Conservation (phyloP, 1,140 invertebrate genomes). For the Trichonephila inaurata region DNA sequence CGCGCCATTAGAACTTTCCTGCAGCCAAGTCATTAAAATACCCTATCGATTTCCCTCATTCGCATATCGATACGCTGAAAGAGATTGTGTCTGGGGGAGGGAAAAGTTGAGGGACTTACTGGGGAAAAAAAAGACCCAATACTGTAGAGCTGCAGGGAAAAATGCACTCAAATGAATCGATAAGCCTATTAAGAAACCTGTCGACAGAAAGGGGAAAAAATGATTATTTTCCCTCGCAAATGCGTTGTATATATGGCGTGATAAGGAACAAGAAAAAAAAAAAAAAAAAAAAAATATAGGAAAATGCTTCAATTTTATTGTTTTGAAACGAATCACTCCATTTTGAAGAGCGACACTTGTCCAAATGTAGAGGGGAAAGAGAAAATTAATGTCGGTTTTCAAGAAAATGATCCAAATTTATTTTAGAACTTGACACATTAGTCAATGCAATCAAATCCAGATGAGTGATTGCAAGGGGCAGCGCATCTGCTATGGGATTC, state of each 20-base stretch:
- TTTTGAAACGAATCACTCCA: background rate
- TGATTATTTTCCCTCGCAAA: background rate
- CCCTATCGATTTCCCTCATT: slow-evolving; percentile 5
- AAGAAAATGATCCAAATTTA: too few species aligned
- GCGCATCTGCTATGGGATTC: too few species aligned
- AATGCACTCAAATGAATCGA: background rate
- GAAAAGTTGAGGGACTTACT: slow-evolving; percentile 6
- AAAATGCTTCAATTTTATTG: background rate
- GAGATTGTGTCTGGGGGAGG: slow-evolving; percentile 10
- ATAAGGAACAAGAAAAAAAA: background rate
- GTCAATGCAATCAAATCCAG: too few species aligned
- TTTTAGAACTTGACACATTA: too few species aligned
- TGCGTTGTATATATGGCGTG: background rate
- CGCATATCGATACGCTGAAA: slow-evolving; percentile 19
- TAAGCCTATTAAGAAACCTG: slow-evolving; percentile 31
- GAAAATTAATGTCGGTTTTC: too few species aligned
- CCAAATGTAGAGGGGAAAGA: too few species aligned
- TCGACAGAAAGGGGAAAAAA: background rate
- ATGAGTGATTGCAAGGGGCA: too few species aligned
- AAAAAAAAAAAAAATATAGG: too few species aligned
- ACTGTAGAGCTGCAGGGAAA: background rate
- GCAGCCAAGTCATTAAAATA: slow-evolving; percentile 37
- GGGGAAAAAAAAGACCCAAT: background rate
- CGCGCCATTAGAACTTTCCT: slow-evolving; percentile 19
- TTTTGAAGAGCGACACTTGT: too few species aligned